Evolutionary conservation across 2,113 vertebrate species (phyloP), one percentile per base, ranked within the genome.

Genomic region (Gnathonemus echidnorhynchus): DNA sequence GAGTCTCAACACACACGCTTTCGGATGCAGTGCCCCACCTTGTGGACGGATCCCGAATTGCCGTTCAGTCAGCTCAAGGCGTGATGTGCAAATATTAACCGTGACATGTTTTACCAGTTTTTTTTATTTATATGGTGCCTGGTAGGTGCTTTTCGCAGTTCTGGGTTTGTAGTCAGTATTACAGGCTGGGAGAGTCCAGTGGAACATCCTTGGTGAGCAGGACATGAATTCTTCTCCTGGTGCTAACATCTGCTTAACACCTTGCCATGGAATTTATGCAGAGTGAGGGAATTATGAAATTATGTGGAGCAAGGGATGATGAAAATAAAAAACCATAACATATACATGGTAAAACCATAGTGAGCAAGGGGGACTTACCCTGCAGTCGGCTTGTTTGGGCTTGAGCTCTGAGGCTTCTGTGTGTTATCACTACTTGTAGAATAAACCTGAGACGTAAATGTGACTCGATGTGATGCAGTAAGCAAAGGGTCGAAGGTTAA

Each of bases 221-320:
- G 62, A 66, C 62, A 0, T 17, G 31, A 39, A 88, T 77, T 49
- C 77, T 66, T 88, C 88, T 89, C 19, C 9, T 42, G 35, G n/a
- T 86, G 31, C n/a, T 89, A 89, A 92, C 92, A 93, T 92, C 90
- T 93, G 94, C 48, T 70, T 70, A 90, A 90, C 91, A 93, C 92
- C 90, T 93, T 17, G 74, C 35, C 13, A 19, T 39, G 35, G 93
- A 95, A 94, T 93, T 90, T 53, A 90, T 83, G 77, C 56, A 21
- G 5, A 52, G 19, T n/a, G 89, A 92, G 89, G 92, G 91, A 92
- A 90, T 89, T 93, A 90, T 92, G 91, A 87, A 11, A 31, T 89
- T 88, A 89, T 93, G 92, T 85, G 93, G 91, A 92, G 27, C 94
- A 93, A 95, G 94, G 93, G 95, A 93, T 94, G 93, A 8, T 89